Base-by-base conservation (phyloP, 2,888 invertebrate genomes). In the Hydrotaea cyrtoneurina region DNA sequence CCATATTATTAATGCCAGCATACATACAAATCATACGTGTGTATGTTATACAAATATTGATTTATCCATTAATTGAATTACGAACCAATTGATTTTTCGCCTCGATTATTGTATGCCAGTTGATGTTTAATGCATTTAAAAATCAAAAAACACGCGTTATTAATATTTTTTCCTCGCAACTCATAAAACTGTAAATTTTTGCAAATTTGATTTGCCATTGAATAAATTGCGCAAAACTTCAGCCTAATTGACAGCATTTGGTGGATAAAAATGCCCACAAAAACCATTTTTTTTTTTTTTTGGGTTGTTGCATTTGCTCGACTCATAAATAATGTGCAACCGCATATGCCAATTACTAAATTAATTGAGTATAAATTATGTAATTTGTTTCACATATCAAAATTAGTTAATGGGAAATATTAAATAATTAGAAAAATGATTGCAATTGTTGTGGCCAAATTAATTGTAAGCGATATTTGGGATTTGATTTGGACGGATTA, bases 341-440 rank as follows among this genome's bases (percentile, higher is more conserved):
- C 69, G 15, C 69, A 69, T 21, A 69, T 69, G 69, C 23, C 46
- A 46, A 46, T 46, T 43, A 69, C 46, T 19, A 7, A 13, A 46
- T 15, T 43, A 69, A 69, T 69, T 69, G 19, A 11, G 17, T 21
- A 15, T 15, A 62, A 62, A 36, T 62, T 62, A 21, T 36, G 62
- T 26, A 26, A 57, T 17, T 31, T 36, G n/a, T 31, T 59, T 31
- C 31, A 31, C 31, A 31, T n/a, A n/a, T 23, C 26, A 15, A 39
- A 64, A 64, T 64, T 64, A 64, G 36, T 64, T 64, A 64, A 36
- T 36, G 36, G 10, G 2, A 62, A 62, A 62, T 31, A 62, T 26
- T 46, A 57, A 57, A 57, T 57, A 57, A 57, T 57, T 57, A 21
- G 57, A 13, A 57, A 21, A 13, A 15, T 46, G 39, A 15, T 31